These are phyloP conservation scores for Gymnoscelis rufifasciata DNA, from an alignment of 2,888 invertebrate species.

Conservation along the genomic window DNA sequence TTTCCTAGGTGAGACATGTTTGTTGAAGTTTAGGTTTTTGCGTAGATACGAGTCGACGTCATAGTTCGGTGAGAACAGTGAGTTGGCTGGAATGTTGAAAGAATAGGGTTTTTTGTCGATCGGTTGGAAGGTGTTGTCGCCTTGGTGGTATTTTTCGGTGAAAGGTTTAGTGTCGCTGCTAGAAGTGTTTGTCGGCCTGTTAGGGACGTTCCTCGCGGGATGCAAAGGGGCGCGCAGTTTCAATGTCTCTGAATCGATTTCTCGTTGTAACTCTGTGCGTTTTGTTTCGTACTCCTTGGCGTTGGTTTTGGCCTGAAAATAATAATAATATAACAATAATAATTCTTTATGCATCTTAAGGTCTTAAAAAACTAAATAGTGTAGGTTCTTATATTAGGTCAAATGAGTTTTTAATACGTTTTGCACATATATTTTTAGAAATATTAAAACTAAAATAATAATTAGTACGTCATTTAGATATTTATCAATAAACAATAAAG, in stretches of 20 bases:
- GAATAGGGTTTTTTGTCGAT: slow-evolving; percentile 55
- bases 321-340: too few species aligned
- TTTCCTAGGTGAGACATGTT: slow-evolving; percentile 21
- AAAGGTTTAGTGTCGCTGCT: slow-evolving; percentile 52
- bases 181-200: slow-evolving; percentile 34
- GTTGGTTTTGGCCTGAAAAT: slow-evolving; percentile 71
- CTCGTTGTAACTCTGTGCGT: slow-evolving; percentile 67
- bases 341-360: too few species aligned
- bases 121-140: slow-evolving; percentile 35
- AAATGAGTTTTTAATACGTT: too few species aligned
- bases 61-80: slow-evolving; percentile 60
- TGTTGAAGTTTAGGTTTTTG: slow-evolving; percentile 58
- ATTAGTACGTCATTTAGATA: too few species aligned
- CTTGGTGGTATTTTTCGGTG: slow-evolving; percentile 45
- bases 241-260: slow-evolving; percentile 61
- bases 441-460: too few species aligned
- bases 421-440: too few species aligned
- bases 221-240: slow-evolving; percentile 36
- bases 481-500: too few species aligned
- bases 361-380: too few species aligned
- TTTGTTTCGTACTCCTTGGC: slow-evolving; percentile 67
- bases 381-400: too few species aligned
- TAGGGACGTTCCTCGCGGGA: slow-evolving; percentile 15
- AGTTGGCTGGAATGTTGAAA: slow-evolving; percentile 68
- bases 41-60: slow-evolving; percentile 66